Conservation (phyloP, 2,888 invertebrate species). For the Hoplodrina blanda region DNA sequence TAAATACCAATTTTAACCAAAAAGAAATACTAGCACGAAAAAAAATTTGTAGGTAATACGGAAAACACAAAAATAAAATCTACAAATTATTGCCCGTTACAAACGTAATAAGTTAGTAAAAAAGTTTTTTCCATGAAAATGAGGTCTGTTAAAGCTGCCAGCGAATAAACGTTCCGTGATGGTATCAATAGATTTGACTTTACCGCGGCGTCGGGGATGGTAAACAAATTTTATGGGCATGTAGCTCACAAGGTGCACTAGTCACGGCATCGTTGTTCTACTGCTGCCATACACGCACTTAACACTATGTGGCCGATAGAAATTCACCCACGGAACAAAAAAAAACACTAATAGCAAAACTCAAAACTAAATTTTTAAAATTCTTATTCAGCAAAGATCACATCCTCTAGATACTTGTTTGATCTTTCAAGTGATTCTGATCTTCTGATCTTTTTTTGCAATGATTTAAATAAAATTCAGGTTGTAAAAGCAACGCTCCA, state of each 20-base stretch:
- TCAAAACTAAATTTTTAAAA: neutral
- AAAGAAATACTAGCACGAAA: conserved; percentile 17
- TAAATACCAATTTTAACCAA: conserved; percentile 10
- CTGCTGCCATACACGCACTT: conserved; percentile 81
- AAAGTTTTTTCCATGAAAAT: conserved; percentile 51
- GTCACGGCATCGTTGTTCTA: conserved; percentile 83
- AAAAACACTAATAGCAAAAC: neutral
- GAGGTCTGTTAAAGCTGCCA: conserved; percentile 36
- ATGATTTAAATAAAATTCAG: conserved; percentile 7
- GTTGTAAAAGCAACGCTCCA: conserved; percentile 5
- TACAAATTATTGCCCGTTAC: conserved; percentile 47
- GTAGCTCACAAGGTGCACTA: conserved; percentile 78
- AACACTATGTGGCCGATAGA: conserved; percentile 72
- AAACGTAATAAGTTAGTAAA: conserved; percentile 45
- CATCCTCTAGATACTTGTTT: neutral
- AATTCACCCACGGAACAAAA: conserved; percentile 5
- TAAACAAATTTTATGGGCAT: conserved; percentile 83
- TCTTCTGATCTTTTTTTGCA: conserved; percentile 23
- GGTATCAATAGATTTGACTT: conserved; percentile 72
- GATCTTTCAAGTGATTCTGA: conserved; percentile 6
- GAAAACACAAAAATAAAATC: conserved; percentile 52
- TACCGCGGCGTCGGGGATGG: conserved; percentile 72
- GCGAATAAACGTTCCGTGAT: conserved; percentile 70
- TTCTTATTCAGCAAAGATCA: neutral
- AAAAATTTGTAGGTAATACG: conserved; percentile 2